Evolutionary conservation across 2,113 vertebrate genomes (phyloP), one percentile per base, ranked within the genome.

Genomic region (Gadus chalcogrammus): DNA sequence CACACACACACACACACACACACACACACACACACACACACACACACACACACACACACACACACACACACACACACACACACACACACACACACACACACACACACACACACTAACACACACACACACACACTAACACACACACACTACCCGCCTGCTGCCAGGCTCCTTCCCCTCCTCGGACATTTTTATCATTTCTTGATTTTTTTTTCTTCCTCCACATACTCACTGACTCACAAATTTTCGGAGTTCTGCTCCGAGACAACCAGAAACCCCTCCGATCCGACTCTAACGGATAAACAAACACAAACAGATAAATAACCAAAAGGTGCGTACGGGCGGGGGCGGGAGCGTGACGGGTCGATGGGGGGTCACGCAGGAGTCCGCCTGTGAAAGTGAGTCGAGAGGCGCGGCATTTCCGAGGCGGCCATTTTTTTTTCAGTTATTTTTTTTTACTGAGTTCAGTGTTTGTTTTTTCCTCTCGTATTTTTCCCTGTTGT

Each of bases 351-450:
- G 79, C 79, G 76, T 71, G 70, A 79, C 53, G 0, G 86, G 82
- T 88, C 84, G 81, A 86, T 85, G 78, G 71, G 76, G 82, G 86
- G 86, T 88, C 85, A 83, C 6, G 78, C 82, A 80, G 80, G 74
- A 84, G 84, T 77, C 75, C 65, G 82, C 79, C 75, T 71, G 76
- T 80, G 81, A 84, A 82, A 82, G 80, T 38, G 22, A 73, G 85
- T 87, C 84, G 81, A 83, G 85, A 81, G 84, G 81, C 82, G 82
- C 73, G 79, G 83, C 80, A 63, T 24, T 24, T 24, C 22, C 78
- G 64, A 78, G 84, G 73, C 81, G 79, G 73, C 69, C 72, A 78
- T n/a, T n/a, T 84, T 86, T 83, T 84, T 82, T 81, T 75, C 83
- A 76, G 1, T 1, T 24, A 1, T 24, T 24, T 24, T 24, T 24